Evolutionary conservation across 2,888 invertebrate genomes (phyloP), one percentile per base, ranked within the genome.

Genomic region (Lasioglossum oenotherae): DNA sequence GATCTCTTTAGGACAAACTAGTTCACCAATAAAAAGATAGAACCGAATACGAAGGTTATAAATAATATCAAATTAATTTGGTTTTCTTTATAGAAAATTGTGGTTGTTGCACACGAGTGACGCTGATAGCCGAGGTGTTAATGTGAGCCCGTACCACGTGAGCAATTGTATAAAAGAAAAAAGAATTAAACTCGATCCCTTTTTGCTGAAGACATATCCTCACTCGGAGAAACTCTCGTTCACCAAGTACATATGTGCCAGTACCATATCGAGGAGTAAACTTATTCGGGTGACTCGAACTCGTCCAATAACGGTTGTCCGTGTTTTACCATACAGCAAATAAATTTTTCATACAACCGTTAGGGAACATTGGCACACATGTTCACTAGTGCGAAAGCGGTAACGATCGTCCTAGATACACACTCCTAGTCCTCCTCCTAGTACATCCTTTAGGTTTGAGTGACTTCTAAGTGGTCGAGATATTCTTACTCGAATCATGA

Each of bases 341-440:
- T 53, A 53, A 53, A 53, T 53, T 53, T 53, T 53, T 53, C 53
- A 53, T 23, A 8, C 53, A 53, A 53, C 53, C 53, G 53, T 53
- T 53, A 53, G 10, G 53, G 53, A 53, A n/a, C 53, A 53, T 23
- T 53, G 53, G 64, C 64, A 64, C 64, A 27, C 64, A 64, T 31
- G 27, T n/a, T 31, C 27, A 64, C 27, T 16, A 31, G 31, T 27
- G 64, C 31, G 31, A 75, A 79, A 64, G 74, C 77, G 80, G 85
- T 81, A 87, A 84, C 74, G 38, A 49, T 31, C 31, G 71, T 69
- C 84, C 53, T 53, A 53, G 53, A 53, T 53, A 53, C 23, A 6
- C 44, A 23, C 49, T 23, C 2, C 49, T 49, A 23, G 49, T 49
- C 23, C 49, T 8, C 49, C 8, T 49, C 23, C 53, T n/a, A 53